Percentiles rank a stretch among this genome's conserved stretches.
phyloP scores from a whole-genome alignment of 1,140 invertebrate genomes.

The Homalodisca vitripennis region DNA sequence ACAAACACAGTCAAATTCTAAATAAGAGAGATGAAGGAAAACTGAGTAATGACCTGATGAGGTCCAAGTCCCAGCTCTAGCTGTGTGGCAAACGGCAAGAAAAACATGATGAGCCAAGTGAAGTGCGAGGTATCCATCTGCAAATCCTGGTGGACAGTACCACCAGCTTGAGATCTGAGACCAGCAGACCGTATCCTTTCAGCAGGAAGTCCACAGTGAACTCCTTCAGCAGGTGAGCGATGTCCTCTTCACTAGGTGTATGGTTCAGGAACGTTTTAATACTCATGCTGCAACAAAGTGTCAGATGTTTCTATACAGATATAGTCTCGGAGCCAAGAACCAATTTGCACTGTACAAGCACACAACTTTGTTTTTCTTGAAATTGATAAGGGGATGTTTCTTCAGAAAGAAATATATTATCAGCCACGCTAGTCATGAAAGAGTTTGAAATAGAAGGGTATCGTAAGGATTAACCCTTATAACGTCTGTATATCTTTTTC shows the following conservation, averaged over 20 bases:
- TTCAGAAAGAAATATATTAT: too few relatives aligned
- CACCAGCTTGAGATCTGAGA: slow-evolving; percentile 61
- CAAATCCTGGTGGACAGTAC: slow-evolving; percentile 55
- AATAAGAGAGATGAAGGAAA: too few relatives aligned
- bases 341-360: too few relatives aligned
- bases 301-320: too few relatives aligned
- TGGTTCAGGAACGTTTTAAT: slow-evolving; percentile 66
- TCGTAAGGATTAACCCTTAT: too few relatives aligned
- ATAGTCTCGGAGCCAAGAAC: too few relatives aligned
- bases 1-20: too few relatives aligned
- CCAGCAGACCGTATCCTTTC: slow-evolving; percentile 66
- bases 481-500: too few relatives aligned
- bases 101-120: slow-evolving; percentile 78
- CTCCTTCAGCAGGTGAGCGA: slow-evolving; percentile 70
- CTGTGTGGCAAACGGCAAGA: slow-evolving; percentile 71
- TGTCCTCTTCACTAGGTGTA: slow-evolving; percentile 67
- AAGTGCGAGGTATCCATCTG: slow-evolving; percentile 74
- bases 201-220: slow-evolving; percentile 76
- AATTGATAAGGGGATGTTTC: too few relatives aligned
- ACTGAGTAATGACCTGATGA: slow-evolving; percentile 50
- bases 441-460: too few relatives aligned
- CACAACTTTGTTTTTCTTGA: too few relatives aligned
- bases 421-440: too few relatives aligned
- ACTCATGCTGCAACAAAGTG: slow-evolving; percentile 58
- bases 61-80: slow-evolving; percentile 68